phyloP scores from a whole-genome alignment of 2,888 invertebrate species.

The Byasa hedistus region DNA sequence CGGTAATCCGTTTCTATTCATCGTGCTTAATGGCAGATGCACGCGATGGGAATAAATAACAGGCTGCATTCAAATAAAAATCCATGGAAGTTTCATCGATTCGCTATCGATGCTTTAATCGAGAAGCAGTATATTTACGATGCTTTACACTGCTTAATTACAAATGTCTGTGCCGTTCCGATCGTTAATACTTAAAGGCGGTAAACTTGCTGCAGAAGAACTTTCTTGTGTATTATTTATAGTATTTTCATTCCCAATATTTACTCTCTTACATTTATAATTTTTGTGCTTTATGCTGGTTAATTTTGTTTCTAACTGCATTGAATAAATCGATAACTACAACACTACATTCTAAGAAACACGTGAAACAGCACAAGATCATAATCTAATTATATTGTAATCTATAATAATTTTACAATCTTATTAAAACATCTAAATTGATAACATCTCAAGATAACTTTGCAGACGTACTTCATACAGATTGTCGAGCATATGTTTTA shows the following conservation, averaged over 20 bases:
- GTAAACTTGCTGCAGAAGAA: too few species aligned
- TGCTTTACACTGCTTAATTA: too few species aligned
- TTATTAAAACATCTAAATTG: constrained; percentile 8
- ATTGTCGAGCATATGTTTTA: background rate
- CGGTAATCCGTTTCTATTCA: constrained; percentile 20
- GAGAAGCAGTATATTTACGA: too few species aligned
- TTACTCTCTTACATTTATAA: too few species aligned
- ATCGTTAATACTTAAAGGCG: too few species aligned
- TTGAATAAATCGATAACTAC: too few species aligned
- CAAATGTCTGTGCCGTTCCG: too few species aligned
- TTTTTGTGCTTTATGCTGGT: too few species aligned
- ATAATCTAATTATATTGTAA: constrained; percentile 2
- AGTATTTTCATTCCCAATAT: too few species aligned
- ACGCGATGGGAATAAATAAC: constrained; percentile 11
- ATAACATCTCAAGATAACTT: constrained; percentile 9
- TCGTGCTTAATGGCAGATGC: constrained; percentile 15
- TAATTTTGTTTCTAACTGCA: too few species aligned
- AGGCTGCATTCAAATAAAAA: constrained; percentile 18
- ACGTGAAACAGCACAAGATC: constrained; percentile 14
- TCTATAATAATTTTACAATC: constrained; percentile 13
- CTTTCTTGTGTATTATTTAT: too few species aligned
- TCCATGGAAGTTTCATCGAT: background rate
- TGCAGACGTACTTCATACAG: constrained; percentile 7
- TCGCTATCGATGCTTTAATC: background rate
- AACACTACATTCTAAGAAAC: background rate